Base-by-base conservation (phyloP, 1,140 invertebrate species). In the Ladona fulva region DNA sequence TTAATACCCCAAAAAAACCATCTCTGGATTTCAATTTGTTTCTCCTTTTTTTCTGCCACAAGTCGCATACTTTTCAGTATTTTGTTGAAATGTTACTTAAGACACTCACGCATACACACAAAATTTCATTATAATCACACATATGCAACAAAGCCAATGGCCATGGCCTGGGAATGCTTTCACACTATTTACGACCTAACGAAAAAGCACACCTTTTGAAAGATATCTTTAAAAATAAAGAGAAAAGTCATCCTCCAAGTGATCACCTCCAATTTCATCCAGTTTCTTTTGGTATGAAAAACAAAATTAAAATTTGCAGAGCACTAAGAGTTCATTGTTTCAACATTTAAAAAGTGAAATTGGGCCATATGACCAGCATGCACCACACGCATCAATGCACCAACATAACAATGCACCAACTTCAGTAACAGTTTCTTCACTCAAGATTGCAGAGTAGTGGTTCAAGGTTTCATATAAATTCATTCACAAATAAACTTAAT, bases 261-360 rank as follows among this genome's bases (percentile, higher is more conserved):
- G 52, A 19, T 66, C 52, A 66, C 52, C 52, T 66, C 52, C 14
- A 66, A 66, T 66, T 66, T 66, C 52, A 66, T 66, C n/a, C 14
- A 37, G 16, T 66, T 66, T 66, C 52, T 66, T 22, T 37, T 19
- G 19, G 44, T 19, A 66, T 5, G 52, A 66, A 66, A 66, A 66
- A 66, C 52, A 66, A 66, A 66, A 66, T 66, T 66, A 66, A 66
- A 66, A 66, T 66, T 66, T 66, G 52, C n/a, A 66, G 52, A 66
- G n/a, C 52, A 66, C n/a, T 66, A 37, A 19, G 52, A 19, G 52
- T 66, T 66, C 52, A 66, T 66, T 22, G 19, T 66, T 6, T 66
- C 14, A 66, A 66, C 52, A 66, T 66, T 66, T 66, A 37, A 37
- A 8, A 1, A 37, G 29, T 37, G 29, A 37, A 37, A 37, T 37